Conservation (phyloP, 2,113 vertebrate species). For the Terrapene triunguis region DNA sequence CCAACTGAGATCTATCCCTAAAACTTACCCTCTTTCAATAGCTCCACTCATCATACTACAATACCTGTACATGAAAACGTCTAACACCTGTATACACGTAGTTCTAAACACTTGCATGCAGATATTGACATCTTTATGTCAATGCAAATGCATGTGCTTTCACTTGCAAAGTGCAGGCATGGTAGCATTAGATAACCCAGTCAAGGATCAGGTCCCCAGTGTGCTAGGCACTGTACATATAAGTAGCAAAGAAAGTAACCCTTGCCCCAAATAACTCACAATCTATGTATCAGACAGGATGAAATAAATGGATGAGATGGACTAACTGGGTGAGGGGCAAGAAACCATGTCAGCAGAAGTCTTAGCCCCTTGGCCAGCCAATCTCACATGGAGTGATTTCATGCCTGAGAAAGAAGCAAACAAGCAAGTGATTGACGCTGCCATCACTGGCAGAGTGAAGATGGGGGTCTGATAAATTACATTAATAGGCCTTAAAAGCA, state of each 20-base stretch:
- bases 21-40: too few relatives aligned
- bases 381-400: background rate
- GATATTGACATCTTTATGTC: background rate
- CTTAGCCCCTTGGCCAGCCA: background rate
- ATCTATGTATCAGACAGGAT: background rate
- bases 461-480: background rate
- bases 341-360: background rate
- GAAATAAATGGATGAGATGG: background rate
- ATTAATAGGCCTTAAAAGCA: conserved; percentile 1
- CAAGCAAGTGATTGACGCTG: conserved; percentile 26
- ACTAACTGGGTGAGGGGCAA: background rate
- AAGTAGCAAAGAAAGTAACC: background rate
- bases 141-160: background rate
- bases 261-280: background rate
- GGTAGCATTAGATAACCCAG: background rate
- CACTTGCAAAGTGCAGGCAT: background rate
- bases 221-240: background rate
- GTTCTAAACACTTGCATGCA: background rate
- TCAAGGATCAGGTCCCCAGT: background rate
- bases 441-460: background rate
- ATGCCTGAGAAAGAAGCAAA: conserved; percentile 32
- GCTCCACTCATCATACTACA: background rate
- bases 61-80: background rate
- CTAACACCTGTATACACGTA: background rate
- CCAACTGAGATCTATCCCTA: too few relatives aligned